phyloP scores from a whole-genome alignment of 2,888 invertebrate genomes.

The Furcula furcula region DNA sequence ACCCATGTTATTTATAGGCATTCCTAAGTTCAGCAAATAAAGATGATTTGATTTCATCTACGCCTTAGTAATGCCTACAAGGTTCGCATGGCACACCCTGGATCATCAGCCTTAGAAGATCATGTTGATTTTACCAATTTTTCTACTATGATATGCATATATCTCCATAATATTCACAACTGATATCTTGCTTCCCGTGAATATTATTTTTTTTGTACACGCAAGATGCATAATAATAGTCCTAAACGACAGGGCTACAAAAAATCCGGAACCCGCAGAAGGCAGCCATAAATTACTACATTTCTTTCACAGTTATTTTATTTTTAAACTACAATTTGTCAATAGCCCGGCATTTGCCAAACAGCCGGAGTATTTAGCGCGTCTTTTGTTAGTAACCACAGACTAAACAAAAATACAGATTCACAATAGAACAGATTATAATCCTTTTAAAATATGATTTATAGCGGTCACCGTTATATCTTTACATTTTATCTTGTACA shows the following conservation, averaged over 20 bases:
- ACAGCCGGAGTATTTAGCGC: constrained; percentile 34
- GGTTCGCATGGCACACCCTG: too few species aligned
- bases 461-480: constrained; percentile 39
- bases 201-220: background rate
- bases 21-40: too few species aligned
- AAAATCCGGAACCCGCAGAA: constrained; percentile 25
- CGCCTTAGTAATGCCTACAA: too few species aligned
- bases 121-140: too few species aligned
- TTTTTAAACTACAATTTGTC: constrained; percentile 46
- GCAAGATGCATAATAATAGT: constrained; percentile 1
- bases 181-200: too few species aligned
- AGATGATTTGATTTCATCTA: too few species aligned
- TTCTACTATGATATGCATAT: too few species aligned
- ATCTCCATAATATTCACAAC: too few species aligned
- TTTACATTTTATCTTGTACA: constrained; percentile 16
- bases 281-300: constrained; percentile 50
- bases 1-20: too few species aligned
- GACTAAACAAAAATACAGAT: constrained; percentile 35
- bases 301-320: constrained; percentile 42
- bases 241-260: constrained; percentile 2
- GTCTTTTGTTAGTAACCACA: constrained; percentile 40
- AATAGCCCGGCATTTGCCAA: constrained; percentile 32
- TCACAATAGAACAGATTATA: constrained; percentile 57
- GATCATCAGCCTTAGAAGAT: too few species aligned
- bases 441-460: constrained; percentile 63